These are phyloP conservation scores for Cosmia trapezina DNA, from an alignment of 2,888 invertebrate species.

Conservation along the genomic window DNA sequence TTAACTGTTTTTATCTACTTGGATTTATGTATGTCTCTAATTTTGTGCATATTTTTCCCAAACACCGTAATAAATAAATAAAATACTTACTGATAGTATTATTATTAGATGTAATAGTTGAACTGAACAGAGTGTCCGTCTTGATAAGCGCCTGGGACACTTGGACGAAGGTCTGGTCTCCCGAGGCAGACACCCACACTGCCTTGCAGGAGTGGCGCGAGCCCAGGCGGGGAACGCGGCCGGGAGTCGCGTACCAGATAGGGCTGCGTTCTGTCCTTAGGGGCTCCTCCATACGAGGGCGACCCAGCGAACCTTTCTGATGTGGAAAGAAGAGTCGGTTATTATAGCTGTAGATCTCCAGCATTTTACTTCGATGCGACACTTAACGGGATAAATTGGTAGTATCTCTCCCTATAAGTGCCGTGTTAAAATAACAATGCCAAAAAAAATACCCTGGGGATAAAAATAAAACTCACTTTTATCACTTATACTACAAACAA, in stretches of 20 bases:
- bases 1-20: background rate
- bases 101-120: slow-evolving; percentile 97
- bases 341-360: background rate
- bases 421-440: background rate
- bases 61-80: background rate
- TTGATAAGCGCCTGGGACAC: slow-evolving; percentile 98
- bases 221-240: slow-evolving; percentile 95
- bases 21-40: background rate
- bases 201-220: slow-evolving; percentile 96
- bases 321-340: background rate
- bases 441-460: background rate
- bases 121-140: slow-evolving; percentile 95
- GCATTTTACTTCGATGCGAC: background rate
- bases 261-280: slow-evolving; percentile 86
- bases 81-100: slow-evolving; percentile 93
- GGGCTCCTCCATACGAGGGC: slow-evolving; percentile 84
- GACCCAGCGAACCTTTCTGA: slow-evolving; percentile 91
- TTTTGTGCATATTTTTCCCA: background rate
- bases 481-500: slow-evolving; percentile 78
- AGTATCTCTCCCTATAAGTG: too few relatives aligned
- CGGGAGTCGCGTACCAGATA: slow-evolving; percentile 94
- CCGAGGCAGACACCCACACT: slow-evolving; percentile 98
- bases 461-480: background rate
- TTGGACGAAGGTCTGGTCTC: slow-evolving; percentile 98
- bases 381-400: background rate